Base-by-base conservation (phyloP, 2,113 vertebrate species). In the Ageneiosus marmoratus region DNA sequence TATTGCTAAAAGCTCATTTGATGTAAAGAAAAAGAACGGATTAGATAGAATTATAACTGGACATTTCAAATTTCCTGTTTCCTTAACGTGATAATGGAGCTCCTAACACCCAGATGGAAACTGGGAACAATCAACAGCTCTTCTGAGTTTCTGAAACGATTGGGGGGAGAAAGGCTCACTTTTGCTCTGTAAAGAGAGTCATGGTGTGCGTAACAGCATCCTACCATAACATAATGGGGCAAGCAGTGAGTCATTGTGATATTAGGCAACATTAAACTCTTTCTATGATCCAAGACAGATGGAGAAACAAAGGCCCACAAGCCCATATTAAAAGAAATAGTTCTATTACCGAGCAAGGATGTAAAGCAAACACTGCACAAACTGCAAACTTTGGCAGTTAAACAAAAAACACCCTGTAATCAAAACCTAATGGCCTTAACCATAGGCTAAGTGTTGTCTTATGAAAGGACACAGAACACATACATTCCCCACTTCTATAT, bases 351-450 rank as follows among this genome's bases (percentile, higher is more conserved):
- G n/a, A 76, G 58, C 32, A 29, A 27, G 72, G 5, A 27, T 51
- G 58, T 48, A 20, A 55, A 65, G 73, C 60, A 76, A 67, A 83
- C 48, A 41, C 32, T 5, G 74, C 27, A 67, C 46, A 83, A 69
- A 77, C 2, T 37, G 22, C 20, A 29, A 44, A 51, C 22, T 75
- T 53, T 69, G 74, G 74, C 60, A 48, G 74, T 37, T 70, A 32
- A 5, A 34, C 32, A 79, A 60, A n/a, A n/a, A 72, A 79, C 51
- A 53, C 75, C 55, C 60, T 46, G 29, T 32, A 78, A 78, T 56
- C n/a, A 78, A 81, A 78, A 58, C 16, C 48, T 46, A 78, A 69
- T 34, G 51, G 20, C 22, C n/a, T 82, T 63, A 82, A 63, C 62
- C 69, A 74, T 82, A 46, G 58, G 18, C 51, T 20, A 62, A 83